These are phyloP conservation scores for Brachionus paranguensis DNA, from an alignment of 1,140 invertebrate species.

Conservation along the genomic window DNA sequence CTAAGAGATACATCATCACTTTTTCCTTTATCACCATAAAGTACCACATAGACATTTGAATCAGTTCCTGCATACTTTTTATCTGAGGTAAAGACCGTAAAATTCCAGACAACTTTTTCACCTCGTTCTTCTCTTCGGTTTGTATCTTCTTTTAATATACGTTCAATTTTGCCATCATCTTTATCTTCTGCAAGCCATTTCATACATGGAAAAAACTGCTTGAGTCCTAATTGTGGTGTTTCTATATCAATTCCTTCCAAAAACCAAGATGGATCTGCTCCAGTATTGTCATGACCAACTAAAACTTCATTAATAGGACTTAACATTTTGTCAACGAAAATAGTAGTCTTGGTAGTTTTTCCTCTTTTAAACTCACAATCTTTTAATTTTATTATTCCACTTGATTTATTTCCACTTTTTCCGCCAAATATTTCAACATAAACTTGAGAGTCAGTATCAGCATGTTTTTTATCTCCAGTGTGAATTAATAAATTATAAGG, in stretches of 20 bases:
- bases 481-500: slow-evolving; percentile 52
- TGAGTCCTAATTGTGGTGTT: slow-evolving; percentile 50
- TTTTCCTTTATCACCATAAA: slow-evolving; percentile 54
- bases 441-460: slow-evolving; percentile 51
- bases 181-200: slow-evolving; percentile 54
- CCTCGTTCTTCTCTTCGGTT: slow-evolving; percentile 45
- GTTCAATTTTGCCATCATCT: slow-evolving; percentile 51
- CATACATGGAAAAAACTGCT: slow-evolving; percentile 52
- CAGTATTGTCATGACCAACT: slow-evolving; percentile 54
- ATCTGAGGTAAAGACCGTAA: slow-evolving; percentile 50
- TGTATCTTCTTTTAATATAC: slow-evolving; percentile 50
- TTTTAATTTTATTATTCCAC: slow-evolving; percentile 53
- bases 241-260: slow-evolving; percentile 51
- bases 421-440: slow-evolving; percentile 52
- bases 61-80: slow-evolving; percentile 50
- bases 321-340: slow-evolving; percentile 48
- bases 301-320: slow-evolving; percentile 52
- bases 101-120: slow-evolving; percentile 45
- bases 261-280: slow-evolving; percentile 51
- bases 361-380: slow-evolving; percentile 50
- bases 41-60: slow-evolving; percentile 48
- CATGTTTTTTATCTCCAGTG: slow-evolving; percentile 50
- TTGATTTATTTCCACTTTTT: slow-evolving; percentile 44
- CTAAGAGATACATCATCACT: slow-evolving; percentile 51
- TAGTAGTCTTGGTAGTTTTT: slow-evolving; percentile 50